Evolutionary conservation across 2,113 vertebrate genomes (phyloP).

Genomic region (Anarrhichthys ocellatus): DNA sequence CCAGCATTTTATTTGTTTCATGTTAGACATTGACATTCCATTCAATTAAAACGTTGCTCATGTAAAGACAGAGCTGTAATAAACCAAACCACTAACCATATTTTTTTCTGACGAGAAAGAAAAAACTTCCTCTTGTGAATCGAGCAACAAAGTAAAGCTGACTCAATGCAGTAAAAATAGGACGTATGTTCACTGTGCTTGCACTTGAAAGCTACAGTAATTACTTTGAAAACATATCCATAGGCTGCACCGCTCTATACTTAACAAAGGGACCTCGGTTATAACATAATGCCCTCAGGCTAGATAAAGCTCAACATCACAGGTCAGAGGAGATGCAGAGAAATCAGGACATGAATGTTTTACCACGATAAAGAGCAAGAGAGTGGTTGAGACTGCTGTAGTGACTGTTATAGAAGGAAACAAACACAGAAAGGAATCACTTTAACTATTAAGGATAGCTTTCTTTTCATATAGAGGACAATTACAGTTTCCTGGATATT

Average conservation of each 20-base stretch:
- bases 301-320: slow-evolving; percentile 29
- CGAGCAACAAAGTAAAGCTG: background rate
- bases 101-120: background rate
- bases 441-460: background rate
- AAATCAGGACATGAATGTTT: slow-evolving; percentile 26
- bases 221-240: slow-evolving; percentile 31
- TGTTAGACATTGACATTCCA: background rate
- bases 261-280: slow-evolving; percentile 14
- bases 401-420: background rate
- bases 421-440: background rate
- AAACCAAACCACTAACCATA: background rate
- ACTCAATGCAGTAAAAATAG: slow-evolving; percentile 9
- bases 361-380: background rate
- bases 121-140: background rate
- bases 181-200: background rate
- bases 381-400: background rate
- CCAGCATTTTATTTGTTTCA: background rate
- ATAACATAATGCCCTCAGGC: slow-evolving; percentile 43
- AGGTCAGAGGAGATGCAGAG: slow-evolving; percentile 26
- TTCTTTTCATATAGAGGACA: background rate
- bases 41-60: background rate
- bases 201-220: slow-evolving; percentile 42
- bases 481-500: background rate
- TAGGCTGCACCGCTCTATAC: slow-evolving; percentile 12
- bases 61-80: background rate